A percentile compares a stretch with the other conserved stretches of the same genome.
These are phyloP conservation scores for Nothobranchius kuhntae DNA, from an alignment of 2,113 vertebrate genomes.

Conservation along the genomic window DNA sequence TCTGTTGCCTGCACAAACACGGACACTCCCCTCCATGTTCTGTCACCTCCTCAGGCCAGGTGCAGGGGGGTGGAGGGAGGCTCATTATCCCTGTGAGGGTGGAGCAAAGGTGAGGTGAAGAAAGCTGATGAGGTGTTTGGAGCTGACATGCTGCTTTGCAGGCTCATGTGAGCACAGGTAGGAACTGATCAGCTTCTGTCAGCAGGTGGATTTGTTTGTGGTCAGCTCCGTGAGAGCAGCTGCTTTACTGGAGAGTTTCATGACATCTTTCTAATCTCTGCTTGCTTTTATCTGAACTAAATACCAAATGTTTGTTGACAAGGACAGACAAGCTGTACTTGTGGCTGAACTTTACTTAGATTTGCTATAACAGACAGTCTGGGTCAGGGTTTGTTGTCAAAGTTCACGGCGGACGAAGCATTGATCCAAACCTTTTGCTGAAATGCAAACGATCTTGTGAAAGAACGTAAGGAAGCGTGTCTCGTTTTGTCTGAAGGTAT, in stretches of 20 bases:
- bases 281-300: not conserved
- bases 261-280: not conserved
- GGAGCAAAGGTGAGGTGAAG: conserved; percentile 55
- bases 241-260: not conserved
- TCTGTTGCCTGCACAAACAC: conserved; percentile 54
- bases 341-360: not conserved
- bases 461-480: not conserved
- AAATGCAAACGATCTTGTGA: not conserved
- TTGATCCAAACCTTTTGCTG: conserved; percentile 30
- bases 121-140: conserved; percentile 48
- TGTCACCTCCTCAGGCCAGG: conserved; percentile 61
- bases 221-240: no score
- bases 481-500: not conserved
- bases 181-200: conserved; percentile 14
- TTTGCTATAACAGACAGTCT: not conserved
- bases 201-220: no score
- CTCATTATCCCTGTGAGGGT: conserved; percentile 56
- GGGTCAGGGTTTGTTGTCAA: conserved; percentile 55
- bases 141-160: conserved; percentile 57
- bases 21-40: conserved; percentile 58
- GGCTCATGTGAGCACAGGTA: conserved; percentile 68
- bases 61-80: conserved; percentile 39
- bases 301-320: not conserved
- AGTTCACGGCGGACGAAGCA: conserved; percentile 47
- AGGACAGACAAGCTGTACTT: not conserved